These are phyloP conservation scores for Saccostrea glomerata DNA, from an alignment of 1,140 invertebrate species.

Conservation along the genomic window DNA sequence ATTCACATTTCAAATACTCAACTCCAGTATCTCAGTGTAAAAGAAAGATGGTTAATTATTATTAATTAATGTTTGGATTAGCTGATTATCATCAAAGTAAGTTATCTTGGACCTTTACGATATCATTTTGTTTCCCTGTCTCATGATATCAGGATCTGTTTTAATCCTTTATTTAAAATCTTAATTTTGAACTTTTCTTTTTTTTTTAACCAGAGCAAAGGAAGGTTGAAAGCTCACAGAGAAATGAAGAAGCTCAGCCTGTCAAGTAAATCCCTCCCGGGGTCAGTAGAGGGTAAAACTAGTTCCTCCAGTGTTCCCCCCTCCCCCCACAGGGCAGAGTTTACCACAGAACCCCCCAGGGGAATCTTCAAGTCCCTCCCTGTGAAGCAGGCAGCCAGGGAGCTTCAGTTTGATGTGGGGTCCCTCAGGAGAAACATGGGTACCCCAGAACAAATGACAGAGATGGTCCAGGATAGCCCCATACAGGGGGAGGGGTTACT, in stretches of 20 bases:
- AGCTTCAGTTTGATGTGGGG: constrained; percentile 58
- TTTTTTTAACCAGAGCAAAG: constrained; percentile 27
- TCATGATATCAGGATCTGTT: too few species aligned
- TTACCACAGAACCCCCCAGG: constrained; percentile 67
- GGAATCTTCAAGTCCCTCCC: constrained; percentile 62
- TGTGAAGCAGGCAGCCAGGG: constrained; percentile 58
- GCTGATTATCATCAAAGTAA: too few species aligned
- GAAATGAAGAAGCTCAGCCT: constrained; percentile 19
- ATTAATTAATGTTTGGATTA: too few species aligned
- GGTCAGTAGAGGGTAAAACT: constrained; percentile 12
- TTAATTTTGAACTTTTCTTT: neutral
- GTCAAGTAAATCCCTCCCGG: neutral
- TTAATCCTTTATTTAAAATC: neutral
- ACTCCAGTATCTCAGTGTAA: too few species aligned
- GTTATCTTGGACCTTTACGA: too few species aligned
- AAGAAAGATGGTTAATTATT: too few species aligned
- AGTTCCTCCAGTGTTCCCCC: constrained; percentile 57
- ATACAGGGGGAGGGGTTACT: neutral
- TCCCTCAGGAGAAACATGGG: neutral
- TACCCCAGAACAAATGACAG: neutral
- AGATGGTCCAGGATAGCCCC: constrained; percentile 3
- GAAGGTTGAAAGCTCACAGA: constrained; percentile 39
- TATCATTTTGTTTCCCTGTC: too few species aligned
- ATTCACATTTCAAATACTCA: too few species aligned
- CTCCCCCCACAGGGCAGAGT: constrained; percentile 69